Evolutionary conservation across 2,797 vertebrate species (phyloP), one percentile per base, ranked within the genome.

Genomic region (Argentina silus): DNA sequence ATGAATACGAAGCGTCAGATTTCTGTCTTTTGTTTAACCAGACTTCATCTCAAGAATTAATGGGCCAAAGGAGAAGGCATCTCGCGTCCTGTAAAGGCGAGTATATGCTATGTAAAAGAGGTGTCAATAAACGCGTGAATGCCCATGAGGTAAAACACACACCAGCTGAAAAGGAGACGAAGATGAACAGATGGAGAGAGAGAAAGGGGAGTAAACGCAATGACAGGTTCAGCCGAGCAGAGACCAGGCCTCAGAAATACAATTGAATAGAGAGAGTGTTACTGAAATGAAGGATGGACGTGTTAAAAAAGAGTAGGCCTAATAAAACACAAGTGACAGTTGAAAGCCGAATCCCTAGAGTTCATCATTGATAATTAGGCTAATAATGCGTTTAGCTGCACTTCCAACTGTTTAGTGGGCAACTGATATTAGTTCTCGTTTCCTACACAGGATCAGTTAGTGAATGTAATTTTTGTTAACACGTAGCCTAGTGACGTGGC

Each of bases 61-160:
- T 94, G 94, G 93, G 91, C 91, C 94, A 94, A 93, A 94, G 93
- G 94, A 87, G 92, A 91, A 83, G 87, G 75, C 67, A 70, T 77
- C 69, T 70, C 60, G 43, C 62, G 48, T 75, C 63, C 73, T 56
- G 83, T 81, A 86, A 76, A 83, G 89, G 89, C 86, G 78, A 88
- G 87, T 91, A 86, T 78, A 90, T 76, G 87, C 82, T 82, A 89
- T 82, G 87, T 89, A 90, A 86, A 86, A 79, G 82, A 85, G 82
- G 91, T 87, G 87, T 89, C 82, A 80, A 89, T 77, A 66, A 83
- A 81, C 80, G 87, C 86, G 77, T 78, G 83, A 78, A 84, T 90
- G 87, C 93, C 93, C 94, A 94, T 93, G 88, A 89, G 90, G 84
- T 72, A 79, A 87, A 92, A 82, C 88, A 86, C 88, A 86, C 88